A percentile compares a stretch with the other conserved stretches of the same genome.
Evolutionary conservation across 1,140 invertebrate species (phyloP).

Genomic region (Drosophila lacteicornis): DNA sequence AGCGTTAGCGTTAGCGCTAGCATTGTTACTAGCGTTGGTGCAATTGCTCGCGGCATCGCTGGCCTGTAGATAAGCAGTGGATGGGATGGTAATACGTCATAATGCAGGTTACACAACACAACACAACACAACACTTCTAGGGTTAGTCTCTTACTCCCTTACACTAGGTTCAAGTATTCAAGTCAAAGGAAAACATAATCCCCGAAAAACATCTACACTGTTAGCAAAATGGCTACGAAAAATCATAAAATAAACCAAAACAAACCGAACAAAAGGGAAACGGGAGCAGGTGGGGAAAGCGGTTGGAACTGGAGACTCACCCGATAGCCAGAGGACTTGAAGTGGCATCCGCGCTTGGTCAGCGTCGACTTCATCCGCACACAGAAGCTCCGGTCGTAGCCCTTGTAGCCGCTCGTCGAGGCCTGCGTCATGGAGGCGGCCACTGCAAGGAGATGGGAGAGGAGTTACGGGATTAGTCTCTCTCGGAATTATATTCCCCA

Average conservation of each 20-base stretch:
- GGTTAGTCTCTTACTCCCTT: constrained; percentile 56
- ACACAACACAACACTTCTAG: constrained; percentile 18
- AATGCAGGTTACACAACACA: constrained; percentile 39
- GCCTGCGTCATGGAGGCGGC: constrained; percentile 94
- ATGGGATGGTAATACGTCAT: constrained; percentile 81
- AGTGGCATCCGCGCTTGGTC: constrained; percentile 98
- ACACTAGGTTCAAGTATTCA: constrained; percentile 8
- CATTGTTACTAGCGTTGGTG: constrained; percentile 68
- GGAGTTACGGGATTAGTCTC: neutral
- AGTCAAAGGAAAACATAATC: constrained; percentile 17
- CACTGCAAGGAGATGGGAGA: constrained; percentile 87
- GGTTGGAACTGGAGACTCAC: constrained; percentile 87
- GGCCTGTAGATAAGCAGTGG: constrained; percentile 85
- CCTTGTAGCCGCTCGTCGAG: constrained; percentile 91
- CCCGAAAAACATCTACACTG: constrained; percentile 13
- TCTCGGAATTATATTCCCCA: too few species aligned
- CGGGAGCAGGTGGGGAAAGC: neutral
- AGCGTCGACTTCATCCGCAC: constrained; percentile 99
- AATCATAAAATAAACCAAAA: constrained; percentile 13
- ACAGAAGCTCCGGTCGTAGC: constrained; percentile 96
- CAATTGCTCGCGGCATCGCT: constrained; percentile 83
- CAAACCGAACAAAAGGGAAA: constrained; percentile 3
- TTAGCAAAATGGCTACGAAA: constrained; percentile 28
- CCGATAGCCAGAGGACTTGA: constrained; percentile 98
- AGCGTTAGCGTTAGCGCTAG: constrained; percentile 70